Percentiles rank a stretch among this genome's conserved stretches.
These are phyloP conservation scores for Acropternis orthonyx DNA, from an alignment of 2,797 vertebrate genomes.

Conservation along the genomic window DNA sequence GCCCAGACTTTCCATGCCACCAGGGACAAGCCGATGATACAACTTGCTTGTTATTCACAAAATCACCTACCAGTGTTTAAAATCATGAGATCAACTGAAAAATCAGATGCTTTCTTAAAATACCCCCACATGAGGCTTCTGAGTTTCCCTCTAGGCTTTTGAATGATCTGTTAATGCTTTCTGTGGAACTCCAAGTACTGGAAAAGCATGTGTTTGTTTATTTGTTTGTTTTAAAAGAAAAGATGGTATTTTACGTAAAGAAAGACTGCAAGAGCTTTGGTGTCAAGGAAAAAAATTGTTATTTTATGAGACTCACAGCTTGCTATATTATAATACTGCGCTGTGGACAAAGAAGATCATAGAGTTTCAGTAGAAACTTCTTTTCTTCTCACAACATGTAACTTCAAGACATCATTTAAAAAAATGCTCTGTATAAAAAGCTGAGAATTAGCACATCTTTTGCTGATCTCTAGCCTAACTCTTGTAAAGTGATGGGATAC, in stretches of 20 bases:
- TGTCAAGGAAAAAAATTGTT: rapidly evolving
- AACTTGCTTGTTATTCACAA: neutral
- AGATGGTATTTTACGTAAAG: neutral
- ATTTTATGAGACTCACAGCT: neutral
- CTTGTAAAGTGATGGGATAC: neutral
- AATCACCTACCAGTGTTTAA: neutral
- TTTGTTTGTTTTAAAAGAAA: neutral
- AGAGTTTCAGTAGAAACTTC: neutral
- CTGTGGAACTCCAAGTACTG: neutral
- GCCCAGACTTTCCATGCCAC: neutral
- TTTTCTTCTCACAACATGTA: neutral
- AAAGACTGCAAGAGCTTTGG: neutral
- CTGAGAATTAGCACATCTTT: neutral
- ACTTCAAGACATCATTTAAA: neutral
- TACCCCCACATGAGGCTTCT: neutral
- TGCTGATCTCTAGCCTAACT: neutral
- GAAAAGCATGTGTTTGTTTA: neutral
- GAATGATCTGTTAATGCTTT: neutral
- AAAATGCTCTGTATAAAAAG: neutral
- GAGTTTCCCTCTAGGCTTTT: neutral
- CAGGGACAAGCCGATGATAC: neutral
- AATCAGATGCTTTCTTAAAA: neutral
- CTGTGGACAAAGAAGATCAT: neutral
- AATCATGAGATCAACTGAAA: conserved; percentile 1
- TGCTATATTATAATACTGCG: neutral